Evolutionary conservation across 1,140 invertebrate species (phyloP).

Genomic region (Pachyrhynchus sulphureomaculatus): DNA sequence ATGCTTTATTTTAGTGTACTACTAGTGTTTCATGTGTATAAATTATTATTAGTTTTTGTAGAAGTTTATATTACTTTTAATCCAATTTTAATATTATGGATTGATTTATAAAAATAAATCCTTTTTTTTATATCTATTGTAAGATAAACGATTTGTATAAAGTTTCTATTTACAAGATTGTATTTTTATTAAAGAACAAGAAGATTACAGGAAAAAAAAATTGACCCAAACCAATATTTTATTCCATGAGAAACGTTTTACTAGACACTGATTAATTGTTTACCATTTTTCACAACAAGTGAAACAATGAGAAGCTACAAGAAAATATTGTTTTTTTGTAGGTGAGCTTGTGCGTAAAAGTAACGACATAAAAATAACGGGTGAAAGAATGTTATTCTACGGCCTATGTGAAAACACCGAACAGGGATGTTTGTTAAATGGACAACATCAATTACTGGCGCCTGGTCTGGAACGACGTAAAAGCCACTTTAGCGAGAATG

Average conservation of each 20-base stretch:
- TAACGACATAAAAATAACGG: constrained; percentile 4
- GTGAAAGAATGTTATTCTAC: not conserved
- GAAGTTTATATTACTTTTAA: too few species aligned
- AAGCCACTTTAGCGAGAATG: too few species aligned
- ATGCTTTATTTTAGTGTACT: too few species aligned
- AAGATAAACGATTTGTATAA: too few species aligned
- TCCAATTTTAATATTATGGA: too few species aligned
- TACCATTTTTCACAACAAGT: constrained; percentile 1
- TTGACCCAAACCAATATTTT: constrained; percentile 5
- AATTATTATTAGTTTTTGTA: too few species aligned
- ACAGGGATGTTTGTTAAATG: constrained; percentile 7
- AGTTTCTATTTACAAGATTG: not conserved
- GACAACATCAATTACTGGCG: not conserved
- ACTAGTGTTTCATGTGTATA: too few species aligned
- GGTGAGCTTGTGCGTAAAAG: constrained; percentile 21
- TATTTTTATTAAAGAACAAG: not conserved
- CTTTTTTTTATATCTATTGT: too few species aligned
- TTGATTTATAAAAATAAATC: too few species aligned
- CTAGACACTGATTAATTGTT: constrained; percentile 14
- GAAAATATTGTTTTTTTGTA: constrained; percentile 20
- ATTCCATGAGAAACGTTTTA: constrained; percentile 18
- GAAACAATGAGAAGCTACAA: constrained; percentile 13
- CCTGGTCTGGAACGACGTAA: not conserved
- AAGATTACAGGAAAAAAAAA: not conserved
- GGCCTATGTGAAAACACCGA: constrained; percentile 10